Base-by-base conservation (phyloP, 2,888 invertebrate genomes). In the Imbricaverruca yamaguchii region DNA sequence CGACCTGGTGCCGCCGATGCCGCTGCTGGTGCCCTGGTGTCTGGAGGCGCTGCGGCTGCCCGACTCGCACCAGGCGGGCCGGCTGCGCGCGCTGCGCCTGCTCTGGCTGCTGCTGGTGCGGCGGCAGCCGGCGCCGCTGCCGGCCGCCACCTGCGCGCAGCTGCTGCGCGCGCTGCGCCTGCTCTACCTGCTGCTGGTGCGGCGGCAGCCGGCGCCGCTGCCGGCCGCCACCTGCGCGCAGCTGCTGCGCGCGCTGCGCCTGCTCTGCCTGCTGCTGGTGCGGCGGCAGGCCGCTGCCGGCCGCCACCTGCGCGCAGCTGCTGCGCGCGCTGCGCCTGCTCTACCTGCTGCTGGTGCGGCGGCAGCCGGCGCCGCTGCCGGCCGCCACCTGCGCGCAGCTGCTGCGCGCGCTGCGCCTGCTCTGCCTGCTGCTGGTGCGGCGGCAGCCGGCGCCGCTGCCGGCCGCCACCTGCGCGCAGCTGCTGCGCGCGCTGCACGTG, bases 21-120 rank as follows among this genome's bases (percentile, higher is more conserved):
- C 94, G 83, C 90, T 96, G 83, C 93, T 97, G 85, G 92, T 96
- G 78, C 95, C 97, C 25, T 98, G 97, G 97, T 95, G 97, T 87
- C 95, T 86, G 15, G 85, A 91, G 90, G 91, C 91, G 80, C 89
- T 95, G 81, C 90, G 91, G n/a, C 88, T 96, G 84, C 91, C 93
- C 18, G 90, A 89, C 83, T 88, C 91, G 69, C 95, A 92, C 88
- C 93, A 91, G 85, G 87, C 88, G 82, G 97, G 97, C 81, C 96
- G 95, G 88, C 88, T 97, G 82, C 91, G 92, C 85, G 97, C 97
- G 0, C 91, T 95, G 85, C 92, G 95, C 85, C 88, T 98, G 84
- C 90, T 98, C 83, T 96, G 97, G 88, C 89, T 90, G 83, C 87
- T 90, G 85, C 93, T 94, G 81, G 90, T 97, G 83, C 93, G 95